Evolutionary conservation across 2,113 vertebrate species (phyloP).

Genomic region (Gymnogyps californianus): DNA sequence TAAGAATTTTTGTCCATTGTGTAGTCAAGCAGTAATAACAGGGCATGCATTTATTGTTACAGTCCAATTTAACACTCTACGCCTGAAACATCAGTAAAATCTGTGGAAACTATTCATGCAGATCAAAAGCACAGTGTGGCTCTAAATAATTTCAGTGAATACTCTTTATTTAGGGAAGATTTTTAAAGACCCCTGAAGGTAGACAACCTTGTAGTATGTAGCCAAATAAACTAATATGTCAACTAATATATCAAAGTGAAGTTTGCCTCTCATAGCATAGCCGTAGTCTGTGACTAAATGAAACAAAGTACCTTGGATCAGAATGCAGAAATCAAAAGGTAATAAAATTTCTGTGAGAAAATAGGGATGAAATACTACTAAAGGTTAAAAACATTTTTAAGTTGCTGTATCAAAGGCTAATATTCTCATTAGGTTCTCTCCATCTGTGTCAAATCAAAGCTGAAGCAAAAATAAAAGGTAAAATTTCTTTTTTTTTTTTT

Average conservation of each 20-base stretch:
- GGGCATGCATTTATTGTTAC: not conserved
- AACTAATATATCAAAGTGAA: not conserved
- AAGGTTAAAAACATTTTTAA: not conserved
- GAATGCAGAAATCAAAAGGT: not conserved
- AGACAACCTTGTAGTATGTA: not conserved
- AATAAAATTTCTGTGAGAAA: not conserved
- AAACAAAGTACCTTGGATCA: not conserved
- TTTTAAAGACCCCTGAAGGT: not conserved
- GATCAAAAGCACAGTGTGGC: not conserved
- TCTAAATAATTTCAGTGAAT: slow-evolving; percentile 15
- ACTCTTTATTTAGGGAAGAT: not conserved
- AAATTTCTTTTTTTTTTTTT: not conserved
- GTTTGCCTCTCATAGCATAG: not conserved
- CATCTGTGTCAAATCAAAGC: not conserved
- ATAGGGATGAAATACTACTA: not conserved
- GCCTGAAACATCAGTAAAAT: not conserved
- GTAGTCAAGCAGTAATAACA: not conserved
- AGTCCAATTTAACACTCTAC: not conserved
- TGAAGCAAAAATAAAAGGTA: not conserved
- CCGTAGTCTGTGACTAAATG: not conserved
- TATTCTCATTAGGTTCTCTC: not conserved
- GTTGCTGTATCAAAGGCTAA: not conserved
- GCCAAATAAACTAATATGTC: not conserved
- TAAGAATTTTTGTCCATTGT: not conserved
- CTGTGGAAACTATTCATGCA: not conserved